Conservation (phyloP, 2,797 vertebrate species). For the Ciconia nigra region DNA sequence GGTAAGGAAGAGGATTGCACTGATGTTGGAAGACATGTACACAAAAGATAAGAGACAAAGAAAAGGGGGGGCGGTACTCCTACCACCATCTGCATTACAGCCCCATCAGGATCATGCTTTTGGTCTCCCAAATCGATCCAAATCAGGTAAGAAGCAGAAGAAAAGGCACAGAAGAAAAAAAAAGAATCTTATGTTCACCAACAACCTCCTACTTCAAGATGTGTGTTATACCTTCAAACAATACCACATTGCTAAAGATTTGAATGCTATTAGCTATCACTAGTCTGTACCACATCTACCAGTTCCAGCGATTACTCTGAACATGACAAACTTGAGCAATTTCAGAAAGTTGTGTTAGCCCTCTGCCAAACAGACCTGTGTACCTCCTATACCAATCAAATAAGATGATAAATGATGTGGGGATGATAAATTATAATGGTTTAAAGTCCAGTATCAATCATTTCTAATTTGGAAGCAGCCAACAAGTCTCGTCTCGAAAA, state of each 20-base stretch:
- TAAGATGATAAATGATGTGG: background rate
- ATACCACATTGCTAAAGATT: rapidly evolving
- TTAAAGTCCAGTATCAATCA: background rate
- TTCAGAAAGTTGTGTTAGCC: background rate
- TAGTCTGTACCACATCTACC: no score
- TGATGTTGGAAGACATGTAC: background rate
- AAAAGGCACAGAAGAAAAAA: background rate
- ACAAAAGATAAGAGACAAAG: background rate
- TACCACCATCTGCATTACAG: background rate
- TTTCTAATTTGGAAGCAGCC: background rate
- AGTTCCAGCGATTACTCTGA: background rate
- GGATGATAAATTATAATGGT: background rate
- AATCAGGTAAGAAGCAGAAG: background rate
- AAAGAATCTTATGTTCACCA: background rate
- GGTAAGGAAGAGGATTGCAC: background rate
- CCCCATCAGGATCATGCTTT: background rate
- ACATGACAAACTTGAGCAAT: background rate
- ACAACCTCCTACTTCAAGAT: background rate
- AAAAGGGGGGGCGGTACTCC: background rate
- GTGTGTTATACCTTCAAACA: background rate
- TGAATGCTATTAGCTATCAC: background rate
- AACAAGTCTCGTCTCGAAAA: background rate
- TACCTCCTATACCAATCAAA: background rate
- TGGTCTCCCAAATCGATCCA: background rate
- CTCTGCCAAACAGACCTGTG: background rate